Base-by-base conservation (phyloP, 2,113 vertebrate species). In the Oxyura jamaicensis region DNA sequence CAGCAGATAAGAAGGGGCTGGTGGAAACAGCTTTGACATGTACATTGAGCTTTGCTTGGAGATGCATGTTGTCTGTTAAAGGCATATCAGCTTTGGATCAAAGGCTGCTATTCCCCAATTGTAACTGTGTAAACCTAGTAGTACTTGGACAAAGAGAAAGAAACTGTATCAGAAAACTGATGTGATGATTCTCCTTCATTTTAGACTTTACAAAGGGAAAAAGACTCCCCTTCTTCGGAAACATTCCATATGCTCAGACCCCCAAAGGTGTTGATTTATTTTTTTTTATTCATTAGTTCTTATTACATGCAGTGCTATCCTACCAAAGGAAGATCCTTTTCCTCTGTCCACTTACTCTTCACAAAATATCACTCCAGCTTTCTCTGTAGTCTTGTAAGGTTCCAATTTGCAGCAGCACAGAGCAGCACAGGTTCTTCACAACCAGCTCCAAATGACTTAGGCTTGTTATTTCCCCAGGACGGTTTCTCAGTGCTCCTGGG, bases 141-240 rank as follows among this genome's bases (percentile, higher is more conserved):
- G 36, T 93, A 74, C 65, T 85, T 23, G n/a, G 79, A 95, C 90
- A 96, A 91, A 97, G 90, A 95, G 84, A 95, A 83, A 94, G 55
- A 94, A 71, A 95, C 90, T 73, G 56, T 95, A 46, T 96, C 73
- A 75, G 91, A 97, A 97, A 94, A 98, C 99, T 99, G 97, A 99
- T 98, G 97, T 97, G 97, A 98, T 99, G 98, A 99, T 99, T 99
- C 98, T 99, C 98, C 98, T 99, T 99, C 98, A 97, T 99, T 99
- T 99, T 99, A 99, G 99, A 99, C 98, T 97, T 98, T 99, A 99
- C 99, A 99, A 98, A 99, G 99, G 98, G 99, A 99, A 98, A 99
- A 99, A 99, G 99, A 99, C 98, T 99, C 99, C 98, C 99, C 99
- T 98, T 99, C 99, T 98, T 98, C 99, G 99, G 99, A 99, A 98